Base-by-base conservation (phyloP, 2,113 vertebrate genomes). In the Tretioscincus oriximinensis region DNA sequence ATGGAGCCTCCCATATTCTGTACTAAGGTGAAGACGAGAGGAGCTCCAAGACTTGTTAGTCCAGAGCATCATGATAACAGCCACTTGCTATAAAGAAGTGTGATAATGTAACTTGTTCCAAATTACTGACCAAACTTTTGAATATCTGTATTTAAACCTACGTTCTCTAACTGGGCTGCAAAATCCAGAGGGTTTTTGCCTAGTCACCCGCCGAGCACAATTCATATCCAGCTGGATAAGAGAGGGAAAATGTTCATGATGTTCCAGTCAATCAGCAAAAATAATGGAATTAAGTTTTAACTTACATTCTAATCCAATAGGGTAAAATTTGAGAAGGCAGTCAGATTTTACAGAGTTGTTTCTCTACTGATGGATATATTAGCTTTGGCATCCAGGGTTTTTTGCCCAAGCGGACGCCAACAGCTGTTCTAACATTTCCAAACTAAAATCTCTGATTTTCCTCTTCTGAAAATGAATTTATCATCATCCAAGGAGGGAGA, bases 331-430 rank as follows among this genome's bases (percentile, higher is more conserved):
- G 75, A 82, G 81, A 65, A 74, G 65, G 63, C 77, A n/a, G 21
- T 45, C 28, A 8, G 54, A 63, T 21, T 65, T 20, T 21, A 41
- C 21, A 2, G 31, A 41, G 16, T 79, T 79, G 14, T 81, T 65
- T n/a, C 70, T 85, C 67, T 69, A 68, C 63, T 82, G 72, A 81
- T 14, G 68, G 80, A 64, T 31, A 60, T 29, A 22, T 80, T 86
- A 70, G 64, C 83, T 76, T 87, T 77, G 24, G n/a, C 70, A 65
- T 71, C 6, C 72, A 80, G 9, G 76, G 73, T 84, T 79, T 83
- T 70, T 74, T 41, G 29, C 74, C 35, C 51, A 26, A 29, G 14
- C 20, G 14, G 77, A 26, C 31, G 82, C 69, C 29, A 12, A 64
- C 45, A 5, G 31, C 12, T 11, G 80, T 84, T 65, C 49, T 7